Percentiles rank a stretch among this genome's conserved stretches.
phyloP scores from a whole-genome alignment of 2,797 vertebrate genomes.

The Melanotaenia nigrans region DNA sequence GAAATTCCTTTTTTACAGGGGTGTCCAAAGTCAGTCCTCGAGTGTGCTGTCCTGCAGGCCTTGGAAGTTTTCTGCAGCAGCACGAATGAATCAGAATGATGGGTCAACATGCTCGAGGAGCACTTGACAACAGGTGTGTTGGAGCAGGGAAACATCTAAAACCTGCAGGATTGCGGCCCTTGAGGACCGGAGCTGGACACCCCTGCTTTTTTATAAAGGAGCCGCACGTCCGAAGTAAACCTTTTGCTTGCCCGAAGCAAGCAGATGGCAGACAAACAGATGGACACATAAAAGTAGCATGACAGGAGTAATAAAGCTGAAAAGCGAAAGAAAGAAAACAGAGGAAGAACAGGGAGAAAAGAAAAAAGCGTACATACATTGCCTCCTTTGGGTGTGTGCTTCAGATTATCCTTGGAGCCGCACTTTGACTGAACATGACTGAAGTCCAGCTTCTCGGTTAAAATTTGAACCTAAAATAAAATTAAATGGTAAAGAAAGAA shows the following conservation, averaged over 20 bases:
- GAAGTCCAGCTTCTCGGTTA: conserved; percentile 78
- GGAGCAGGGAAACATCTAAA: too few relatives aligned
- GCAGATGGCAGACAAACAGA: conserved; percentile 17
- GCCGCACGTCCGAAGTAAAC: conserved; percentile 23
- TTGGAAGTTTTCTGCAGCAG: too few relatives aligned
- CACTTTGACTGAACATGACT: conserved; percentile 80
- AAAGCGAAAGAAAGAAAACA: not conserved
- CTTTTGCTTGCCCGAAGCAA: conserved; percentile 11
- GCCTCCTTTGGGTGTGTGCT: conserved; percentile 76
- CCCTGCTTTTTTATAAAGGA: not conserved
- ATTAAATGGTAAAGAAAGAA: conserved; percentile 32
- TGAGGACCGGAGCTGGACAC: too few relatives aligned
- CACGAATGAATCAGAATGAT: too few relatives aligned
- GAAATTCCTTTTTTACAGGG: not conserved
- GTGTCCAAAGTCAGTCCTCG: too few relatives aligned
- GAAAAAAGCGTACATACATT: conserved; percentile 71
- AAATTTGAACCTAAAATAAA: conserved; percentile 76
- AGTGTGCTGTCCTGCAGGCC: too few relatives aligned
- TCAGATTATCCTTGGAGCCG: conserved; percentile 80
- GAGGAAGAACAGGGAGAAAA: not conserved
- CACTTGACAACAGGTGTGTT: too few relatives aligned
- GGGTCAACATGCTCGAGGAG: too few relatives aligned
- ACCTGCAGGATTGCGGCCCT: too few relatives aligned
- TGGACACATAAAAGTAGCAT: conserved; percentile 38
- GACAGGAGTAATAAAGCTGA: conserved; percentile 10